Base-by-base conservation (phyloP, 2,113 vertebrate species). In the Periophthalmus modestus region DNA sequence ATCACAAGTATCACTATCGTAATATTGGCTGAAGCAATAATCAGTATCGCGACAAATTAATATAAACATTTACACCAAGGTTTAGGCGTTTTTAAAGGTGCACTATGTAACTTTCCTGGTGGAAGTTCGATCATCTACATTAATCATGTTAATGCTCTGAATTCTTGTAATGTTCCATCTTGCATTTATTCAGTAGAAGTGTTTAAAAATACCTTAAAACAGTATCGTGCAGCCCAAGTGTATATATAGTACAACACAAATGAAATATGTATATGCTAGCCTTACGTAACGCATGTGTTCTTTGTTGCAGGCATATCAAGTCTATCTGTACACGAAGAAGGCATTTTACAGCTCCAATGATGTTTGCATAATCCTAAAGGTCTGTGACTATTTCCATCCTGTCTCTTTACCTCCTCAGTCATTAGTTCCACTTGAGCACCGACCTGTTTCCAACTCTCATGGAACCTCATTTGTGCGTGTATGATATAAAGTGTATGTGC, bases 361-460 rank as follows among this genome's bases (percentile, higher is more conserved):
- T 75, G 71, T 81, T 81, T 78, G 48, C 82, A 39, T 63, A 74
- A 72, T 81, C 34, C 66, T 54, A 36, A 80, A 79, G 12, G 69
- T 72, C 67, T 36, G 70, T 7, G 6, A 87, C 85, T 87, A 82
- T 89, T 88, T 87, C 75, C 6, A 48, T 86, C 78, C 52, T 0
- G 48, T 82, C 78, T 75, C 70, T 78, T 69, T 72, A 76, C 80
- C 69, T 85, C 23, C 79, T 52, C 43, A 72, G 50, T 19, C 67
- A 82, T 68, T n/a, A 79, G 66, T 54, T 68, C 59, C 71, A 66
- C 68, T 2, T 2, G 21, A 4, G 69, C 68, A 68, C 68, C 69
- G n/a, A 11, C 36, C 34, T 0, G 50, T 47, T 0, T 72, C 15
- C 23, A 68, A 2, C 46, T 58, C 24, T 66, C 28, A 73, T 72